Base-by-base conservation (phyloP, 2,113 vertebrate genomes). In the Stigmatopora argus region DNA sequence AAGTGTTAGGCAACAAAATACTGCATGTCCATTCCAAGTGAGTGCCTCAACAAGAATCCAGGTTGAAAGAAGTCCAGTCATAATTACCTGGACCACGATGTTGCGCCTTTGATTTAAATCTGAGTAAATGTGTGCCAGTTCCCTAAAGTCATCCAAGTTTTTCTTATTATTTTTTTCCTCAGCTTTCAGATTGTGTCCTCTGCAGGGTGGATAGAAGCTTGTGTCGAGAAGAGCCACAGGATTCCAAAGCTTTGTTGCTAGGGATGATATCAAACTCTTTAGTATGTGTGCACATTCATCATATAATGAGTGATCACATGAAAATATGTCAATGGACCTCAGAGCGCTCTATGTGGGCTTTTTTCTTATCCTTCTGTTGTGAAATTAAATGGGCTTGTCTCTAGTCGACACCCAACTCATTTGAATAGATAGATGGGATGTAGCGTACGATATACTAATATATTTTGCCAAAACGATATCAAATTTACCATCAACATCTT, bases 211-310 rank as follows among this genome's bases (percentile, higher is more conserved):
- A 92, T 77, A 93, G 86, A 48, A 98, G 93, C 63, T 49, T 89
- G 85, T 91, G 93, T 76, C 90, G 90, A 75, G 94, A 92, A 13
- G 87, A 89, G 1, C 88, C 86, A 71, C 94, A 96, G 2, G 90
- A 88, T 69, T 98, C 94, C 77, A 96, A 83, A 45, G 89, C 89
- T n/a, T 90, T 89, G 64, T 88, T 94, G 75, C 96, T 98, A 86
- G 3, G 26, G 67, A 75, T 23, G 49, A 74, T 0, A 49, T 14
- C 26, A 7, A 31, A 31, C 11, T 51, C 11, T 53, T 12, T 31
- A 21, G 14, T 56, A 13, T 7, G 15, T 23, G 7, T 8, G 31
- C 15, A 56, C 12, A 4, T 6, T 23, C 19, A 4, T n/a, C 3
- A 23, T 12, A 55, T 15, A 55, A 55, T 55, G 53, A 12, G 21